Evolutionary conservation across 2,888 invertebrate species (phyloP), one percentile per base, ranked within the genome.

Genomic region (Drosophila niveifrons): DNA sequence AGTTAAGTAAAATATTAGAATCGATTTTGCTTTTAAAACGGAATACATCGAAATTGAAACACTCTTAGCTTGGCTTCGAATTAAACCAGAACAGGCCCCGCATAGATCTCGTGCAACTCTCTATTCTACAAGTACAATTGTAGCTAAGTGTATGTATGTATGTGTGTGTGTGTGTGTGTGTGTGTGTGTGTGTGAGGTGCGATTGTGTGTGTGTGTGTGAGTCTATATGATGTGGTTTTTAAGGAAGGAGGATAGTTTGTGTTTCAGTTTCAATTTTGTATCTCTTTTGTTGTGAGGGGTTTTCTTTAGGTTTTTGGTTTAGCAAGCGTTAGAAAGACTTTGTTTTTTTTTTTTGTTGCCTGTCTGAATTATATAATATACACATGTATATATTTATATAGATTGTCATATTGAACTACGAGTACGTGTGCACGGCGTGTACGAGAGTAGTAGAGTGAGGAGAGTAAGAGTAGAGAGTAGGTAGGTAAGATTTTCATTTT

Each of bases 271-370:
- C 8, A 1, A 10, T 39, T 28, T 17, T 3, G 4, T 31, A 13
- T 11, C 23, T 41, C 9, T 17, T 52, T 34, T 18, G n/a, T 13
- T 34, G 31, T 9, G 15, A n/a, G 34, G 7, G 39, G 9, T 31
- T 31, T 10, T 31, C 10, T 52, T 39, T 39, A 3, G 47, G 28
- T 13, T 41, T 23, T 11, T 47, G 8, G 13, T 52, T 46, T 34
- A 53, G 55, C 56, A 62, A 68, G 69, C 70, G 52, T 57, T 62
- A 62, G 31, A 29, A 41, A 15, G 17, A 28, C 41, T 61, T 64
- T 66, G 52, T 70, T 52, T 62, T n/a, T 59, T 36, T 61, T 64
- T 66, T 58, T 70, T 52, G 65, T 59, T 59, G 70, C 51, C 61
- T 59, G 62, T 65, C 55, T 74, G 74, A 68, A 52, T 74, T 53